Conservation (phyloP, 2,888 invertebrate species). For the Tachina lurida region DNA sequence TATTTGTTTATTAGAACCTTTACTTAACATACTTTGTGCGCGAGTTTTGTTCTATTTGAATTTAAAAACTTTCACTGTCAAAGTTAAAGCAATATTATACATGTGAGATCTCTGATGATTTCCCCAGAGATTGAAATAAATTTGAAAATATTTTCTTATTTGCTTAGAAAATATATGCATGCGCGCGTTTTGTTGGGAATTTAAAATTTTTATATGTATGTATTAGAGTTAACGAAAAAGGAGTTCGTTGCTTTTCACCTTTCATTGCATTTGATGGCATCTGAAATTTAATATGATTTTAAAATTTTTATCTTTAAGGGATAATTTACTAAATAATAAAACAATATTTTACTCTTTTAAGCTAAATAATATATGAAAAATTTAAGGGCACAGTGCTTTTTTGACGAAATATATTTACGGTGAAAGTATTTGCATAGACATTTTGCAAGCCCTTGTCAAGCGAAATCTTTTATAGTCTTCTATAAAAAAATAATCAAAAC, state of each 20-base stretch:
- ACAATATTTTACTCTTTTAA: background rate
- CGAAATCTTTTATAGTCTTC: too few relatives aligned
- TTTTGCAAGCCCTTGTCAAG: too few relatives aligned
- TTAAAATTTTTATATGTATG: background rate
- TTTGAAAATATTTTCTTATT: conserved; percentile 41
- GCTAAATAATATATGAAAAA: too few relatives aligned
- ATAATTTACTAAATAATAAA: background rate
- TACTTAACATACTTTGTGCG: conserved; percentile 12
- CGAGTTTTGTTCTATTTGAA: conserved; percentile 37
- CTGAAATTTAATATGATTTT: background rate
- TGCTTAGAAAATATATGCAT: background rate
- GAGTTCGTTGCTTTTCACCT: background rate
- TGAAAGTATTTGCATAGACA: too few relatives aligned
- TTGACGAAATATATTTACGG: too few relatives aligned
- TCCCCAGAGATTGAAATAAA: conserved; percentile 58
- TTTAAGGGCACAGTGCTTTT: too few relatives aligned
- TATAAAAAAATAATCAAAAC: too few relatives aligned
- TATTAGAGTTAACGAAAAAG: background rate
- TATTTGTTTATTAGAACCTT: conserved; percentile 19
- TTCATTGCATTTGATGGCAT: conserved; percentile 1
- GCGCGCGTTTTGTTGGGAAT: conserved; percentile 6
- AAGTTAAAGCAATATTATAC: conserved; percentile 66
- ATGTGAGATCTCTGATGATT: conserved; percentile 56
- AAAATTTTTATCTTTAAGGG: background rate
- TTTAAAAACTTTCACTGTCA: conserved; percentile 68